Evolutionary conservation across 23 tunicate species (phyloP), one percentile per base, ranked within the genome.

Genomic region (Halocynthia aurantium): DNA sequence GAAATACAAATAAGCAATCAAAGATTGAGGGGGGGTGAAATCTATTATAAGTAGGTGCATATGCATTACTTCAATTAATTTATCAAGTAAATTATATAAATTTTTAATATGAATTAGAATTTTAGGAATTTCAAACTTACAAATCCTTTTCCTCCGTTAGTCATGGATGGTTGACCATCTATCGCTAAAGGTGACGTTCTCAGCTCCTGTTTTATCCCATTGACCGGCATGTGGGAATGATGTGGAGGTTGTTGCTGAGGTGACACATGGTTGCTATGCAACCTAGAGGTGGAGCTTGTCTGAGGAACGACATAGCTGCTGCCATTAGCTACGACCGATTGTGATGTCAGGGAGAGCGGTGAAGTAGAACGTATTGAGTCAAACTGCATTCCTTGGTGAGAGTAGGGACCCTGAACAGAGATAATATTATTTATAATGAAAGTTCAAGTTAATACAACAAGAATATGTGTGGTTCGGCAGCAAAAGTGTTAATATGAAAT

Each of bases 121-220:
- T 31, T 31, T 31, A 31, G 44, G 44, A 31, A 31, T 31, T 31
- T 31, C 44, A 70, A 50, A 70, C 75, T 70, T 70, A 70, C 75
- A 70, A 50, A 9, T 53, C n/a, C n/a, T 8, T 51, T 51, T 70
- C 75, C 75, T 11, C n/a, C n/a, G 12, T 8, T 8, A n/a, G 51
- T 70, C 12, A n/a, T 65, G 19, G 22, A 20, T 40, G 15, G 19
- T 5, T 40, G 10, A 8, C 70, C 70, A 65, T 65, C 70, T 49
- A 50, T 10, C 49, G 21, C 55, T n/a, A 11, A 17, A 8, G 78
- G 78, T 18, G 78, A 74, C n/a, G 78, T 54, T 53, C 78, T 53
- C 10, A 54, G 56, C 31, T 74, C 78, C 21, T 74, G 78, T 18
- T 74, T 74, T 12, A 74, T 74, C 22, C 56, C 78, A 31, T 31